Evolutionary conservation across 2,113 vertebrate genomes (phyloP).

Genomic region (Osmerus mordax): DNA sequence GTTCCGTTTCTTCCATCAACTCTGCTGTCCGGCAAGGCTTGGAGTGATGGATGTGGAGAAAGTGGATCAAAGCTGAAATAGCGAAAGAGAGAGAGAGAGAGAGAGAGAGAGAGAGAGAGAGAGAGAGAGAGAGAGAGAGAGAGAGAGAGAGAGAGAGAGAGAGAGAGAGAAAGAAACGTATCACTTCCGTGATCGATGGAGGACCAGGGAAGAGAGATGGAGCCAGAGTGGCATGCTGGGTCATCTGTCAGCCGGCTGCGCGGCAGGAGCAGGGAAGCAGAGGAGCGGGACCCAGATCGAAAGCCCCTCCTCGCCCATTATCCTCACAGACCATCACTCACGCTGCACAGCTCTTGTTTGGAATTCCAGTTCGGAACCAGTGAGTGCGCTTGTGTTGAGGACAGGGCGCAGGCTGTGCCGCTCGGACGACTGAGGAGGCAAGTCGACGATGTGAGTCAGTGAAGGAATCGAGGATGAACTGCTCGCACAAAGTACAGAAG

Average conservation of each 20-base stretch:
- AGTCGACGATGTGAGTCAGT: too few species aligned
- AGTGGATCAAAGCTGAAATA: too few species aligned
- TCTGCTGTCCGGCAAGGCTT: too few species aligned
- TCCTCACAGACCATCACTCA: conserved; percentile 47
- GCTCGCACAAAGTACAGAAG: too few species aligned
- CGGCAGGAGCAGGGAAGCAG: conserved; percentile 45
- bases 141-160: too few species aligned
- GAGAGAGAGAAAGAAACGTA: conserved; percentile 37
- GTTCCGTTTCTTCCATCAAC: too few species aligned
- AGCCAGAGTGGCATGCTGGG: conserved; percentile 53
- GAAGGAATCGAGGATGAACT: too few species aligned
- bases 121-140: too few species aligned
- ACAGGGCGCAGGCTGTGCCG: background rate
- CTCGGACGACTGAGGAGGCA: too few species aligned
- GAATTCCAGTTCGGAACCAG: conserved; percentile 27
- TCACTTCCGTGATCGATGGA: conserved; percentile 46
- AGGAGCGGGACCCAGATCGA: conserved; percentile 57
- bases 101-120: too few species aligned
- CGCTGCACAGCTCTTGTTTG: conserved; percentile 31
- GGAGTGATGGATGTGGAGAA: too few species aligned
- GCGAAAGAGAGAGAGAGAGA: too few species aligned
- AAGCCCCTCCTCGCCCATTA: conserved; percentile 40
- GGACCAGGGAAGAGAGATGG: conserved; percentile 54
- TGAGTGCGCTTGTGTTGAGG: conserved; percentile 33
- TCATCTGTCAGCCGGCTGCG: conserved; percentile 58